A percentile compares a stretch with the other conserved stretches of the same genome.
phyloP scores from a whole-genome alignment of 2,888 invertebrate genomes.

The Scrobipalpa atriplicella region DNA sequence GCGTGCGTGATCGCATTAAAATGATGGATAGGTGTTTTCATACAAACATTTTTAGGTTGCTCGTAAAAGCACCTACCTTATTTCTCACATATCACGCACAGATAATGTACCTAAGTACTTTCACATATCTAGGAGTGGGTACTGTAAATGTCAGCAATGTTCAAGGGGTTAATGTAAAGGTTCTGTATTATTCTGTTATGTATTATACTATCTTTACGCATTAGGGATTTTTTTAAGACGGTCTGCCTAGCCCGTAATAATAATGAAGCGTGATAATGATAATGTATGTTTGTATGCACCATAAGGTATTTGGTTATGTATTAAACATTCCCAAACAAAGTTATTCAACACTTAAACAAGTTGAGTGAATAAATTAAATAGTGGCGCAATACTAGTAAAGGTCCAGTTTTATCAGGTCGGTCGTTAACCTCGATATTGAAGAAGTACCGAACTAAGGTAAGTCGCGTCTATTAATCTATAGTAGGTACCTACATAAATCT shows the following conservation, averaged over 20 bases:
- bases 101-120: too few species aligned
- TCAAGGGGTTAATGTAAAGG: too few species aligned
- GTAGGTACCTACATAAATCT: background rate
- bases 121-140: too few species aligned
- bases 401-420: slow-evolving; percentile 46
- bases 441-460: slow-evolving; percentile 24
- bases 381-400: slow-evolving; percentile 34
- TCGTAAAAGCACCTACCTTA: background rate
- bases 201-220: too few species aligned
- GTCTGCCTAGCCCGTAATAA: too few species aligned
- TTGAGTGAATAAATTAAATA: slow-evolving; percentile 29
- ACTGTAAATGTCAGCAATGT: too few species aligned
- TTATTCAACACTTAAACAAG: slow-evolving; percentile 16
- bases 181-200: too few species aligned
- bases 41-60: slow-evolving; percentile 3
- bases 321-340: slow-evolving; percentile 9
- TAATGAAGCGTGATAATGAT: too few species aligned
- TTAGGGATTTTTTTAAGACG: too few species aligned
- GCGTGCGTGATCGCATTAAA: background rate
- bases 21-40: background rate
- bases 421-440: slow-evolving; percentile 46
- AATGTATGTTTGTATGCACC: too few species aligned
- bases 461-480: background rate
- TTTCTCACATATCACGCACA: background rate
- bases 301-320: background rate